Evolutionary conservation across 2,797 vertebrate genomes (phyloP).

Genomic region (Gallinago solitaria): DNA sequence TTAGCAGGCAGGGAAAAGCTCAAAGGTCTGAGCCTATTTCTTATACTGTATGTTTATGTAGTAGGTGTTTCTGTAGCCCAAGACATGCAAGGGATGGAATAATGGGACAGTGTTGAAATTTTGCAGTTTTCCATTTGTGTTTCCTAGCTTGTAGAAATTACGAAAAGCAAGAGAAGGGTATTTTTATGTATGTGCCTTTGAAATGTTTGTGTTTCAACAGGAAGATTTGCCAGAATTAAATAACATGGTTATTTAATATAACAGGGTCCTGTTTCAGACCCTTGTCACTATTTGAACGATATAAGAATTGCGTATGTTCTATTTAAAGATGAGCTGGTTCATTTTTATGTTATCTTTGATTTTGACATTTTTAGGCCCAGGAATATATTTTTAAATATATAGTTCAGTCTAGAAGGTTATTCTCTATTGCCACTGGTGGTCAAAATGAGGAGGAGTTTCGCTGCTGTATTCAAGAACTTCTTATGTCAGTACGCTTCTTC

Average conservation of each 20-base stretch:
- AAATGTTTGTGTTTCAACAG: background rate
- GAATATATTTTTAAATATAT: constrained; percentile 99
- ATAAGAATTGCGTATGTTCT: background rate
- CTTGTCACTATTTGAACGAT: background rate
- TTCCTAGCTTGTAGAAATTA: background rate
- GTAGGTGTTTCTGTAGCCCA: background rate
- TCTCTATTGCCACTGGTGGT: constrained; percentile 93
- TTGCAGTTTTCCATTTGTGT: background rate
- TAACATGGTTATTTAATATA: background rate
- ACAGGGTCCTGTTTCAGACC: background rate
- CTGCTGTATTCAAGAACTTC: constrained; percentile 94
- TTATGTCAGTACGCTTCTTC: constrained; percentile 97
- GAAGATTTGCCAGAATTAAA: background rate
- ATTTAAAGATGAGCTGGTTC: background rate
- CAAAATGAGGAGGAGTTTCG: constrained; percentile 98
- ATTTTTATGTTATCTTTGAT: background rate
- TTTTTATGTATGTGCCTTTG: background rate
- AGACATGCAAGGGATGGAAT: background rate
- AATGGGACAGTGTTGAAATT: background rate
- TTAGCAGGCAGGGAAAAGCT: background rate
- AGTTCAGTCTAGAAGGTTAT: constrained; percentile 94
- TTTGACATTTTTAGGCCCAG: constrained; percentile 83
- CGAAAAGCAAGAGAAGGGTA: background rate
- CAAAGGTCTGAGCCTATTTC: background rate
- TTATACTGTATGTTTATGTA: background rate